A percentile compares a stretch with the other conserved stretches of the same genome.
Evolutionary conservation across 1,140 invertebrate species (phyloP).

Genomic region (Gonatopus flavifemur): DNA sequence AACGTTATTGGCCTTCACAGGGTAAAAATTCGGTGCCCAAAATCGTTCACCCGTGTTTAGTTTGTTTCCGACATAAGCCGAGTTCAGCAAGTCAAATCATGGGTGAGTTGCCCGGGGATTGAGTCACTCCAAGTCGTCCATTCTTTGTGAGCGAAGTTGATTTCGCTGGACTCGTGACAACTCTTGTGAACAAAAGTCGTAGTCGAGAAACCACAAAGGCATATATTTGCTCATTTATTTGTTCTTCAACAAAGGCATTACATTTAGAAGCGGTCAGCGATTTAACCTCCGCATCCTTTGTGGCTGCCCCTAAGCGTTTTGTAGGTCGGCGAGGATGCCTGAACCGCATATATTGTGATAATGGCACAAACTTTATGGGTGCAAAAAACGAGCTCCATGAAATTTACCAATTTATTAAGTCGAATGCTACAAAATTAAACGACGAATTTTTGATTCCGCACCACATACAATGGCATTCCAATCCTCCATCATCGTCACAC

Average conservation of each 20-base stretch:
- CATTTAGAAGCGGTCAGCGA: constrained; percentile 38
- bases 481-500: too few relatives aligned
- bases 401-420: constrained; percentile 1
- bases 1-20: constrained; percentile 24
- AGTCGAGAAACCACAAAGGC: constrained; percentile 16
- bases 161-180: constrained; percentile 21
- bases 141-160: constrained; percentile 18
- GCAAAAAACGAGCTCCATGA: constrained; percentile 28
- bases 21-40: constrained; percentile 17
- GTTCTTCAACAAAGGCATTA: constrained; percentile 30
- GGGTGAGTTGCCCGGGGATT: constrained; percentile 11
- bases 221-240: constrained; percentile 35
- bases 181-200: too few relatives aligned
- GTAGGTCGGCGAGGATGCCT: constrained; percentile 16
- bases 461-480: background rate
- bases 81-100: constrained; percentile 4
- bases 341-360: constrained; percentile 36
- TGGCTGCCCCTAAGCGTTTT: constrained; percentile 13
- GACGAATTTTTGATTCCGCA: background rate
- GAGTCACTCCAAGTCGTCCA: constrained; percentile 11
- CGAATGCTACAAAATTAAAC: background rate
- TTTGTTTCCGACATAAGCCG: constrained; percentile 20
- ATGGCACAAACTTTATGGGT: constrained; percentile 45
- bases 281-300: constrained; percentile 33
- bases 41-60: constrained; percentile 18